Evolutionary conservation across 2,888 invertebrate species (phyloP), one percentile per base, ranked within the genome.

Genomic region (Geophilus truncorum): DNA sequence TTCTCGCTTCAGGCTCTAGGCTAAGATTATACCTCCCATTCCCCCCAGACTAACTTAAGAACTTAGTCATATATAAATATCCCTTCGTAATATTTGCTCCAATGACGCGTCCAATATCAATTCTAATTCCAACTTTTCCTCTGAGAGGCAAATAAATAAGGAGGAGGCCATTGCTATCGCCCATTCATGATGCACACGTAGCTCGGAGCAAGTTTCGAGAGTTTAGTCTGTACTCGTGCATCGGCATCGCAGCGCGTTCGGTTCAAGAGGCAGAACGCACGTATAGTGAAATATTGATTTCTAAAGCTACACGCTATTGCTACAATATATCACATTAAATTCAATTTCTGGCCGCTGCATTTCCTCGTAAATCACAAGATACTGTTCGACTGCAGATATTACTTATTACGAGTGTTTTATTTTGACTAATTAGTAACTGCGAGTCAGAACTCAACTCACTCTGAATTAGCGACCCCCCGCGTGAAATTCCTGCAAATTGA

Each of bases 301-400:
- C 25, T 21, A 62, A 62, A 62, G 25, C 62, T 25, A 62, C 62
- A 23, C 62, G 62, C 62, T 62, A 62, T 62, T 62, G 62, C 62
- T 62, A 62, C 62, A 62, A 62, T 62, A 62, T 62, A 62, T 62
- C 62, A 62, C 62, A 62, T 62, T 62, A 62, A 62, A 62, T 62
- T 62, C 62, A 62, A 62, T 62, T 62, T 62, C 62, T 62, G 62
- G 25, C 28, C 15, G 9, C n/a, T 15, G 25, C 62, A 62, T 62
- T 62, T 62, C 62, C 4, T 28, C 23, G 28, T 62, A 62, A 62
- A 62, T 62, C 62, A 62, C 23, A 62, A 62, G 25, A 23, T 62
- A 25, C 15, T 62, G 62, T 23, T 10, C 62, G n/a, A 62, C 62
- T 62, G 25, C 12, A 21, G 62, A 62, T 62, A 62, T 62, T 62